These are phyloP conservation scores for Halcyon badia DNA, from an alignment of 2,797 vertebrate genomes.

Conservation along the genomic window DNA sequence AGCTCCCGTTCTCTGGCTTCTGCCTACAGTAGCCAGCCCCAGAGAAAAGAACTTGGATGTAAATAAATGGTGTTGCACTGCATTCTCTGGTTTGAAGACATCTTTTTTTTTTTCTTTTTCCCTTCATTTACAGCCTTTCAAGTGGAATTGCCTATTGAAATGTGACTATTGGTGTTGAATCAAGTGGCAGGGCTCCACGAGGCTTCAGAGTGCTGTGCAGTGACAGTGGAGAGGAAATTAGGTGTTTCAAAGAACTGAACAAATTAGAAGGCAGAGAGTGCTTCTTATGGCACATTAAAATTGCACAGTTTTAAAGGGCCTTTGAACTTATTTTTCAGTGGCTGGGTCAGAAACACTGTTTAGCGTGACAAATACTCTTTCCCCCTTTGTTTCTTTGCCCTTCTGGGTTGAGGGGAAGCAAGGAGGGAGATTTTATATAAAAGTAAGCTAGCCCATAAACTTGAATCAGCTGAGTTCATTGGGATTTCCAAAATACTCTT, in stretches of 20 bases:
- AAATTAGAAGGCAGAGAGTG: conserved; percentile 64
- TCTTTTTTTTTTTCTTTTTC: neutral
- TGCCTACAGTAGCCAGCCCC: conserved; percentile 15
- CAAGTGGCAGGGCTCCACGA: conserved; percentile 50
- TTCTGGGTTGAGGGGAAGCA: neutral
- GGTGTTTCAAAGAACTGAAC: conserved; percentile 66
- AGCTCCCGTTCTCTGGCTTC: conserved; percentile 3
- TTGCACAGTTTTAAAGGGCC: conserved; percentile 53
- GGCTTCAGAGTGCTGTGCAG: conserved; percentile 44
- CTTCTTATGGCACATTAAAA: conserved; percentile 43
- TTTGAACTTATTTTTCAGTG: conserved; percentile 39
- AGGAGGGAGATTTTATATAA: neutral
- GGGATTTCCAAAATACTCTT: neutral
- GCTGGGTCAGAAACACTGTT: conserved; percentile 33
- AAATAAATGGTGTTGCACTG: conserved; percentile 48
- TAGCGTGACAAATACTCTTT: neutral
- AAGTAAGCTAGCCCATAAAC: neutral
- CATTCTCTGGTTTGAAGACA: conserved; percentile 21
- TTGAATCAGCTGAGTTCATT: neutral
- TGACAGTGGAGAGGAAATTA: conserved; percentile 51
- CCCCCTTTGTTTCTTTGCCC: neutral
- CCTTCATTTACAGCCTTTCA: conserved; percentile 62
- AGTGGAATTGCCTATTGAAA: conserved; percentile 63
- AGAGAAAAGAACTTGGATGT: conserved; percentile 18
- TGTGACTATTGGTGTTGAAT: conserved; percentile 48